Base-by-base conservation (phyloP, 2,888 invertebrate species). In the Eustalomyia histrio region DNA sequence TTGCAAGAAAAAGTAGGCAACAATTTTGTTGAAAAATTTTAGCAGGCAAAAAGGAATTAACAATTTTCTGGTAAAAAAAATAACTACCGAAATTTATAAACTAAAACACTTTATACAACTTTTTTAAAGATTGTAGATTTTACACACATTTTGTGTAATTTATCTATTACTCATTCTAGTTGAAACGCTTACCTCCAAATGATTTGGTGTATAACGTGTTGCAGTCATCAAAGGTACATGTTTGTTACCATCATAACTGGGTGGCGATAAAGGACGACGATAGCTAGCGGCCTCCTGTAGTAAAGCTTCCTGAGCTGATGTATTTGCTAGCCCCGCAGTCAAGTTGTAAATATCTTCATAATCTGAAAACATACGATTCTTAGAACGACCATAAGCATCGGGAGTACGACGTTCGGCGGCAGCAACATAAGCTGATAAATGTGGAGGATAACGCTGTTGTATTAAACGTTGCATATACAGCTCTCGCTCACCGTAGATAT, bases 341-440 rank as follows among this genome's bases (percentile, higher is more conserved):
- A 90, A 87, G 80, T 91, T 91, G 87, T 94, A 96, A 18, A 96
- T 93, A 85, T 96, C 96, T 91, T 96, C 96, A 86, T 96, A 96
- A 87, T 96, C 96, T 89, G 91, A 89, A 92, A 92, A 84, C 17
- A 89, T 86, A 10, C 90, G 87, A 76, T 88, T 87, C 85, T 92
- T 92, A 1, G 95, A 94, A 82, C 95, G 91, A 1, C 96, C 95
- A 86, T 96, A 96, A 12, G 95, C 95, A 86, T 96, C 96, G 0
- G 96, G 96, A 0, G 96, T 96, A 83, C 96, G 92, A 84, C 96
- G 92, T 87, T 96, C 96, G 2, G 89, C 88, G 53, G 90, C 90
- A 6, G 88, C 85, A 79, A 87, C 85, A 53, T 84, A 83, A 47
- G 82, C 82, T 18, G 84, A 71, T 79, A 89, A 79, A 9, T 87